Base-by-base conservation (phyloP, 2,888 invertebrate species). In the Conchocele bisecta region DNA sequence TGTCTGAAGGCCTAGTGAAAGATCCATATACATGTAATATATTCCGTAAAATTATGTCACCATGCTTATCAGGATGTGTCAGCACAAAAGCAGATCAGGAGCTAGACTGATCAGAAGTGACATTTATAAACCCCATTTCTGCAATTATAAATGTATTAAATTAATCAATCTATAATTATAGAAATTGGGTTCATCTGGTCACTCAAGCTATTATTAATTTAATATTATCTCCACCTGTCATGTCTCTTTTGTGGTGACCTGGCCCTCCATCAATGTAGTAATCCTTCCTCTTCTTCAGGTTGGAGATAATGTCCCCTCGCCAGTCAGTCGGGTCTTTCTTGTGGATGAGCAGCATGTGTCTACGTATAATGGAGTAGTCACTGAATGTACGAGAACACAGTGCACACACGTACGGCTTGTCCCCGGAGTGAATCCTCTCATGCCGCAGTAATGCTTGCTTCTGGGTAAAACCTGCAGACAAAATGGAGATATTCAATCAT, bases 371-470 rank as follows among this genome's bases (percentile, higher is more conserved):
- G 0, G 88, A 88, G 7, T 83, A 79, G 60, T 88, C 88, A 60
- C 77, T 77, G 35, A 91, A 91, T 7, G 87, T 86, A 64, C 89
- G 87, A 44, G 80, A 79, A 83, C 92, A 92, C 26, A 89, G 74
- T 2, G 84, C 82, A 79, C 92, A 92, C 22, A 88, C 83, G 67
- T 89, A 91, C n/a, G 88, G 88, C 63, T 91, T 86, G 57, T 91
- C 89, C 15, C 92, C 92, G 17, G 85, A 88, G 79, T 92, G 92
- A 83, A 91, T 91, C 83, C 92, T 87, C 68, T 91, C 90, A 79
- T 92, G 92, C 50, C 92, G 89, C 56, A 89, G 83, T 56, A 92
- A 71, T 15, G 91, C 87, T 74, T 92, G 91, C 31, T 91, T 88
- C 56, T 92, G 92, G 7, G 91, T 91, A 75, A 92, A 92, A 46